Evolutionary conservation across 2,113 vertebrate species (phyloP), one percentile per base, ranked within the genome.

Genomic region (Tapirus terrestris): DNA sequence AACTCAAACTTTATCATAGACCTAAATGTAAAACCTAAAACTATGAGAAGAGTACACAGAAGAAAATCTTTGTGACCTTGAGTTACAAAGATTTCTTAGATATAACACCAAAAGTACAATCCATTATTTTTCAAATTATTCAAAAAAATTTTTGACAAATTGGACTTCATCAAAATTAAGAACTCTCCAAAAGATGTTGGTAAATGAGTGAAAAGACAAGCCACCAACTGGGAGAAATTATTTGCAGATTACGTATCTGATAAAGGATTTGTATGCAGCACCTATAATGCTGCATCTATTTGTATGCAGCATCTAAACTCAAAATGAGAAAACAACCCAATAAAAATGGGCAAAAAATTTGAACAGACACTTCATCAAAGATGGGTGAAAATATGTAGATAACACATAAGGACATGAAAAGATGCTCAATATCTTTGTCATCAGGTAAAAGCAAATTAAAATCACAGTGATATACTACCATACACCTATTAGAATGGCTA

Each of bases 71-170:
- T 83, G 53, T 92, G 48, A 84, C 25, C 33, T 27, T 51, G 61
- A 3, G 23, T 81, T 75, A 88, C 72, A 75, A 86, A 85, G 45
- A 88, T 87, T 92, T 84, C 17, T 68, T 90, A 87, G 51, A 77
- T 25, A 43, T 27, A 63, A 87, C 29, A 67, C 14, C 45, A 73
- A 94, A 96, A 86, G 17, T 56, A 80, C 20, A 89, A 36, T 77
- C 93, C 80, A 81, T 86, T 39, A 31, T 65, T 94, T 90, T 94
- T 53, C n/a, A 58, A 82, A 65, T n/a, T 86, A 82, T 89, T 81
- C 0, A 70, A 81, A 86, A 70, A 39, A 53, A 0, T 20, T 86
- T 85, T 76, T 81, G 9, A 60, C 85, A 80, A 82, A 31, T 65
- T 76, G 73, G 14, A 36, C 2, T 63, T 82, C 23, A 79, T 39